Evolutionary conservation across 2,888 invertebrate genomes (phyloP).

Genomic region (Mesodorylaimus sp.): DNA sequence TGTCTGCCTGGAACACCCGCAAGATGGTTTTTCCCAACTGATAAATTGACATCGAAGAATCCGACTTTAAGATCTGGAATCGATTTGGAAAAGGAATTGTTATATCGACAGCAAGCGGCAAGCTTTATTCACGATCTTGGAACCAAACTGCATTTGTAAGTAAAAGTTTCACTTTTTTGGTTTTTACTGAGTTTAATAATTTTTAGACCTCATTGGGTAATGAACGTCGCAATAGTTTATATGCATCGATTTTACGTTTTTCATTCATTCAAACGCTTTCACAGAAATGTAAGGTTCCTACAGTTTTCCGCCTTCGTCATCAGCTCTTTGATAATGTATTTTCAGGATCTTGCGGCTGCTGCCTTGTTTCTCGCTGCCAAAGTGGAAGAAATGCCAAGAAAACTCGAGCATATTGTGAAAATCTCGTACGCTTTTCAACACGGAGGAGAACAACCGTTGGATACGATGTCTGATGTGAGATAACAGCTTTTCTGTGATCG

Average conservation of each 20-base stretch:
- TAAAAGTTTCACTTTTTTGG: too few relatives aligned
- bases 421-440: constrained; percentile 72
- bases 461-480: constrained; percentile 52
- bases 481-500: neutral
- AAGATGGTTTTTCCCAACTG: constrained; percentile 80
- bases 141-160: constrained; percentile 86
- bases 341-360: constrained; percentile 74
- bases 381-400: constrained; percentile 92
- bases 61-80: constrained; percentile 78
- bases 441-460: constrained; percentile 34
- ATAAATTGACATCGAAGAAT: constrained; percentile 70
- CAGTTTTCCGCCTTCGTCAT: too few relatives aligned
- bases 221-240: constrained; percentile 95
- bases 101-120: constrained; percentile 85
- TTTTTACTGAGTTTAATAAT: too few relatives aligned
- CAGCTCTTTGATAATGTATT: too few relatives aligned
- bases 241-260: constrained; percentile 99
- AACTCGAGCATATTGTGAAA: constrained; percentile 87
- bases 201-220: too few relatives aligned
- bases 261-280: constrained; percentile 90
- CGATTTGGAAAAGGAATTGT: constrained; percentile 79
- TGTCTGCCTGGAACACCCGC: too few relatives aligned
- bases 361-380: constrained; percentile 91
- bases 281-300: constrained; percentile 58
- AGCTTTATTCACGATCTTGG: constrained; percentile 98